Percentiles rank a stretch among this genome's conserved stretches.
Conservation (phyloP, 2,888 invertebrate genomes). For the Ditula angustiorana region DNA sequence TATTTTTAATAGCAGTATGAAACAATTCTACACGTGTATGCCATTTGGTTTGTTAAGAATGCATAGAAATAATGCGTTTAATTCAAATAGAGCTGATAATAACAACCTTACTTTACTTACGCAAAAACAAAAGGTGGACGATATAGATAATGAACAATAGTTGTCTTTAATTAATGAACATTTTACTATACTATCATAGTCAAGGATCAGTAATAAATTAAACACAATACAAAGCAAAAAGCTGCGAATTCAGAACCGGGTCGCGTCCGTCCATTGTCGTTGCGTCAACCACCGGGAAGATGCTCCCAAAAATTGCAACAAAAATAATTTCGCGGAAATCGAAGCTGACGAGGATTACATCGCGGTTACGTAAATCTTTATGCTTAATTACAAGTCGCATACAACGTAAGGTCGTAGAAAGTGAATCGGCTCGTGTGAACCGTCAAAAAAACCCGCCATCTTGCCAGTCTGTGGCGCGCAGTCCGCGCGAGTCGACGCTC, state of each 20-base stretch:
- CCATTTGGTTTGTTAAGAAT: no score
- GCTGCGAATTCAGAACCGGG: constrained; percentile 23
- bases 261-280: constrained; percentile 11
- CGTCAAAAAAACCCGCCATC: constrained; percentile 83
- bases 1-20: no score
- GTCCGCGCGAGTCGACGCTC: constrained; percentile 76
- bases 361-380: constrained; percentile 80
- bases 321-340: constrained; percentile 66
- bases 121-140: not conserved
- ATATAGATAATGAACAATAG: constrained; percentile 14
- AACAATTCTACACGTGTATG: no score
- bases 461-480: constrained; percentile 81
- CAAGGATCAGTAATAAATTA: constrained; percentile 1
- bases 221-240: constrained; percentile 11
- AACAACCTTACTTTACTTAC: not conserved
- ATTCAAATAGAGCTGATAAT: not conserved
- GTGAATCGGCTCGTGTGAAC: constrained; percentile 85
- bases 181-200: constrained; percentile 5
- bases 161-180: constrained; percentile 2
- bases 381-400: constrained; percentile 82
- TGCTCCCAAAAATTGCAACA: constrained; percentile 42
- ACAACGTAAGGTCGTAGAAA: constrained; percentile 85
- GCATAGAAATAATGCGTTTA: no score
- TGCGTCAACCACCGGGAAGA: constrained; percentile 33
- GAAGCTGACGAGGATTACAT: constrained; percentile 73